phyloP scores from a whole-genome alignment of 2,797 vertebrate species.

The Enteromius viviparus region DNA sequence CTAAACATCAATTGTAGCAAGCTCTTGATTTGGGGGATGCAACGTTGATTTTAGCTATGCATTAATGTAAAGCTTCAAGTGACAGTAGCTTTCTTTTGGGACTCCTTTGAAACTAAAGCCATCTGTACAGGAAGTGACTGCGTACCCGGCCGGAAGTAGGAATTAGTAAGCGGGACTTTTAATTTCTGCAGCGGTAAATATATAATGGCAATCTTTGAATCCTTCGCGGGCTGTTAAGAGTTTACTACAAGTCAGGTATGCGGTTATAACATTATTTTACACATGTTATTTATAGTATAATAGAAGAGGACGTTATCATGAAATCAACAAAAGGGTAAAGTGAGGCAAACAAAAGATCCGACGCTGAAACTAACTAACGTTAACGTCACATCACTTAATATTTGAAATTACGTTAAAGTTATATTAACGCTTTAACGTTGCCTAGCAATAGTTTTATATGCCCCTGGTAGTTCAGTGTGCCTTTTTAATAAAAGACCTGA shows the following conservation, averaged over 20 bases:
- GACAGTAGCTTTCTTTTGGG: neutral
- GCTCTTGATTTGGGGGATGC: neutral
- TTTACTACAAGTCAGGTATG: neutral
- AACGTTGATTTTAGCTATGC: neutral
- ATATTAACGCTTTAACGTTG: neutral
- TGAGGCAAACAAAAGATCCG: neutral
- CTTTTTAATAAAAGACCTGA: neutral
- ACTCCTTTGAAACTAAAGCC: neutral
- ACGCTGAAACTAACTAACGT: neutral
- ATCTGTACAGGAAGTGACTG: neutral
- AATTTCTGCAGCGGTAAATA: conserved; percentile 30
- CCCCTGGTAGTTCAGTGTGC: neutral
- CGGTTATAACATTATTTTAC: neutral
- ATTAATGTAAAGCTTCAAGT: neutral
- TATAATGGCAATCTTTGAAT: neutral
- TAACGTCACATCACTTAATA: neutral
- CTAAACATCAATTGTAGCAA: neutral
- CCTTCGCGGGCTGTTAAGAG: neutral
- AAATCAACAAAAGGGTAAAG: neutral
- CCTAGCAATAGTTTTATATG: neutral
- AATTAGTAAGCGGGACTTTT: conserved; percentile 43
- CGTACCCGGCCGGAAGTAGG: neutral
- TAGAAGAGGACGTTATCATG: neutral
- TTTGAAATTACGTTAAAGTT: neutral
- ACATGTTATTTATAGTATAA: neutral